Conservation (phyloP, 2,888 invertebrate species). For the Ichneumoninae sp. region DNA sequence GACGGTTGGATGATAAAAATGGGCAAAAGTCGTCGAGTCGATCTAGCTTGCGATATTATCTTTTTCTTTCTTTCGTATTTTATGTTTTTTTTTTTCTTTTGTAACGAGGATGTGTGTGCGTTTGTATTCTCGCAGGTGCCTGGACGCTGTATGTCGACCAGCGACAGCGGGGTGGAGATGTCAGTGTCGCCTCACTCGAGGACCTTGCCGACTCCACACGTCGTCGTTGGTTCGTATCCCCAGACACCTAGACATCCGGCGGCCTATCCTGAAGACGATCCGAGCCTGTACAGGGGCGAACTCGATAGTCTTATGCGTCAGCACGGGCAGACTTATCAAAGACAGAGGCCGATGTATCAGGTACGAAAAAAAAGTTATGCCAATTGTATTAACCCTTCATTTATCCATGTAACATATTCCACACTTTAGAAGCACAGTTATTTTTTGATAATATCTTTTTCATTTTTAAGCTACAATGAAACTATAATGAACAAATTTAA, state of each 20-base stretch:
- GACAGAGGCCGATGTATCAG: conserved; percentile 81
- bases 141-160: conserved; percentile 86
- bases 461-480: background rate
- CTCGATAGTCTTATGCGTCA: conserved; percentile 92
- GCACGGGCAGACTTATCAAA: conserved; percentile 87
- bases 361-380: conserved; percentile 69
- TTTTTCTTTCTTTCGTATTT: conserved; percentile 14
- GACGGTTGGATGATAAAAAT: conserved; percentile 23
- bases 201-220: conserved; percentile 81
- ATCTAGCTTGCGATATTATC: conserved; percentile 33
- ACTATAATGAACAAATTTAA: background rate
- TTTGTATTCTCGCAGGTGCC: conserved; percentile 78
- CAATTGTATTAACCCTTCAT: background rate
- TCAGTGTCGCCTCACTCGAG: conserved; percentile 82
- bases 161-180: conserved; percentile 86
- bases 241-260: conserved; percentile 82
- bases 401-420: background rate
- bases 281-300: conserved; percentile 89
- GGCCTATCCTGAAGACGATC: conserved; percentile 88
- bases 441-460: background rate
- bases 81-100: conserved; percentile 17
- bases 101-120: conserved; percentile 16
- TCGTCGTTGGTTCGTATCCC: conserved; percentile 78
- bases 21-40: conserved; percentile 42
- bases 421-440: background rate